These are phyloP conservation scores for Thamnophis sirtalis DNA, from an alignment of 2,113 vertebrate species.

Conservation along the genomic window DNA sequence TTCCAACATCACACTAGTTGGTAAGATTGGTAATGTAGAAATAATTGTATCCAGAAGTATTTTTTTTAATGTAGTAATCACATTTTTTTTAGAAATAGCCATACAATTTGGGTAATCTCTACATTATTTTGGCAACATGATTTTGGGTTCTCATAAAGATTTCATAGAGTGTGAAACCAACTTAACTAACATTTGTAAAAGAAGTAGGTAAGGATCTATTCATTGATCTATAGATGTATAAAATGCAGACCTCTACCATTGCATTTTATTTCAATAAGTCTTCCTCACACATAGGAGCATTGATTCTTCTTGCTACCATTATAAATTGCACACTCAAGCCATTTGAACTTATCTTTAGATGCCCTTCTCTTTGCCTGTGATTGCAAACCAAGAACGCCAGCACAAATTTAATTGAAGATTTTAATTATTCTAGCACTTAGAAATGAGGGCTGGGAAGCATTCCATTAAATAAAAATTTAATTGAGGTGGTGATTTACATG, in stretches of 20 bases:
- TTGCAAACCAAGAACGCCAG: constrained; percentile 31
- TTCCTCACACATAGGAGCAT: constrained; percentile 35
- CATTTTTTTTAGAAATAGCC: not conserved
- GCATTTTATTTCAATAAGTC: constrained; percentile 29
- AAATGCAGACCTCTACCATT: constrained; percentile 34
- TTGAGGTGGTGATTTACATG: constrained; percentile 44
- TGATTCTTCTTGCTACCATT: constrained; percentile 49
- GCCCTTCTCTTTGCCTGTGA: constrained; percentile 28
- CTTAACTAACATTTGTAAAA: constrained; percentile 23
- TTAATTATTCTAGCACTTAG: constrained; percentile 50
- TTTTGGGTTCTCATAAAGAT: not conserved
- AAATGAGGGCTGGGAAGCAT: constrained; percentile 44
- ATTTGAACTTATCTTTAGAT: constrained; percentile 44
- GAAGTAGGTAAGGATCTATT: constrained; percentile 22
- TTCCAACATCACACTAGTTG: not conserved
- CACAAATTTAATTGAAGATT: constrained; percentile 45
- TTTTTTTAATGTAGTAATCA: not conserved
- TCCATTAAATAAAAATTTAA: constrained; percentile 30
- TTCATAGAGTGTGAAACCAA: constrained; percentile 13
- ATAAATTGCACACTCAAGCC: constrained; percentile 42
- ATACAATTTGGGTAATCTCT: not conserved
- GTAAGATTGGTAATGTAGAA: not conserved
- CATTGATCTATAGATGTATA: constrained; percentile 31
- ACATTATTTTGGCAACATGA: not conserved
- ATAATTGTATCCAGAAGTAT: not conserved